Base-by-base conservation (phyloP, 2,888 invertebrate species). In the Augochlorella aurata region DNA sequence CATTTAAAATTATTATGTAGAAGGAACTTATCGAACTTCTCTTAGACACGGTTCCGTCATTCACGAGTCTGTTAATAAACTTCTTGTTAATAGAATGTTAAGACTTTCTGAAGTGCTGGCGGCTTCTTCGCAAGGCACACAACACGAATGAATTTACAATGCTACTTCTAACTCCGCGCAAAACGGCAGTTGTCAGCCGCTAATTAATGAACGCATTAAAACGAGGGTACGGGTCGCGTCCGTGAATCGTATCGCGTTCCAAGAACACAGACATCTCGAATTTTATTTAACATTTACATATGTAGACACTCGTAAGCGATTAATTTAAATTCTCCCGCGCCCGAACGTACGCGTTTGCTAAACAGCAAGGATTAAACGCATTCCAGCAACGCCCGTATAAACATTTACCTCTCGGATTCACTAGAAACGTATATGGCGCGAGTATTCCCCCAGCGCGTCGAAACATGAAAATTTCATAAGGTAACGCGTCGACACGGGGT, bases 401-500 rank as follows among this genome's bases (percentile, higher is more conserved):
- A 81, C 81, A 71, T 81, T 81, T 74, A 49, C 67, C 24, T 63
- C 38, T n/a, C 38, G 44, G 49, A 21, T 49, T 50, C 47, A 44
- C 38, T n/a, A 74, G n/a, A 61, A 66, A 63, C 50, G 54, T 50
- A 50, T 18, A 54, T 47, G 69, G 52, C 44, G 45, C 74, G 52
- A 29, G 29, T 66, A 67, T 74, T 58, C 29, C 69, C 50, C 47
- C 70, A n/a, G 70, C 61, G 21, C 66, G 77, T 66, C 24, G 67
- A 65, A 81, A 77, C 68, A 83, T 85, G 87, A 86, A 87, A 86
- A 81, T 86, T 87, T 87, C 83, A 87, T 86, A 76, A 81, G 82
- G 66, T 49, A 82, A 73, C 69, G 49, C 76, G 67, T 21, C 74
- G 81, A 52, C n/a, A 3, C 38, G 45, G 50, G 44, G 45, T 52